These are phyloP conservation scores for Drosophila borborema DNA, from an alignment of 2,888 invertebrate species.

Conservation along the genomic window DNA sequence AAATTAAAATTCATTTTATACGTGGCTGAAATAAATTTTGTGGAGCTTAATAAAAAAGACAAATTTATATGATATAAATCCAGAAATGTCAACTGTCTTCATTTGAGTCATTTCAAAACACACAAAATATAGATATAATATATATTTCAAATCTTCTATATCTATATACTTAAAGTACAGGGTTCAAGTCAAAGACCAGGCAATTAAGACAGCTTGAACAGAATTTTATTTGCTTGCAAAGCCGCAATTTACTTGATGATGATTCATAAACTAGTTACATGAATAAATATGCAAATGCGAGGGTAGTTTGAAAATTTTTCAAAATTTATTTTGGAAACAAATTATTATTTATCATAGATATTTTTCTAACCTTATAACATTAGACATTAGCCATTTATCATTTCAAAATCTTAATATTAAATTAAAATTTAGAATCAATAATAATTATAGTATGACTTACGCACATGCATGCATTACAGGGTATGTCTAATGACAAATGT, in stretches of 20 bases:
- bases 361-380: too few species aligned
- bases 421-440: too few species aligned
- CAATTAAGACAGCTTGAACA: background rate
- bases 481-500: slow-evolving; percentile 2
- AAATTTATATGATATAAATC: background rate
- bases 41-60: background rate
- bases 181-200: background rate
- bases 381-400: too few species aligned
- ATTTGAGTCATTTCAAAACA: too few species aligned
- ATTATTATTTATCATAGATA: too few species aligned
- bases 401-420: too few species aligned
- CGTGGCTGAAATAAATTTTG: background rate
- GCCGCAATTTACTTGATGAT: background rate
- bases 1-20: background rate
- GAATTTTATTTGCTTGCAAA: background rate
- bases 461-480: background rate
- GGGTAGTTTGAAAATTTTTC: background rate
- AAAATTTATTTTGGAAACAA: background rate
- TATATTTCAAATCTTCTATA: background rate
- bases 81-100: too few species aligned
- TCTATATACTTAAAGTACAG: too few species aligned
- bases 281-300: background rate
- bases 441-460: background rate
- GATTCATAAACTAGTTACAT: slow-evolving; percentile 7
- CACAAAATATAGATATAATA: background rate